phyloP scores from a whole-genome alignment of 2,113 vertebrate genomes.

The Antechinus flavipes region DNA sequence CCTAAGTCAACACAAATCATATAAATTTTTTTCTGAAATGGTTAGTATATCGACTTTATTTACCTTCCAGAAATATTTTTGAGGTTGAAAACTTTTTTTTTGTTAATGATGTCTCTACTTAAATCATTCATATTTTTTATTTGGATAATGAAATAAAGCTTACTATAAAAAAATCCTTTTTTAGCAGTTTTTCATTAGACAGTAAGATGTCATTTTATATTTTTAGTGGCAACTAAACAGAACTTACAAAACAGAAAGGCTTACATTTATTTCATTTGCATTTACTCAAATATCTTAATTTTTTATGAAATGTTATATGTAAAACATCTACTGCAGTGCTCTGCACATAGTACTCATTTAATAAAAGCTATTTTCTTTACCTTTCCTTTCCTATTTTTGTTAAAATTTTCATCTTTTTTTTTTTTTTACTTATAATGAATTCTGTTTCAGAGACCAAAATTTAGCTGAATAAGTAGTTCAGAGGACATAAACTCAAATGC shows the following conservation, averaged over 20 bases:
- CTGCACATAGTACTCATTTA: neutral
- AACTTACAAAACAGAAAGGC: slow-evolving; percentile 46
- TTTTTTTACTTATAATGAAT: slow-evolving; percentile 21
- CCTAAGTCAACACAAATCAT: too few relatives aligned
- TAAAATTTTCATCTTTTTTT: slow-evolving; percentile 35
- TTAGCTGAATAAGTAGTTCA: slow-evolving; percentile 43
- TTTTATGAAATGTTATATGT: neutral
- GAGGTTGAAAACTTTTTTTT: neutral
- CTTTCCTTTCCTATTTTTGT: neutral
- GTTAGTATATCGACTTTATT: neutral
- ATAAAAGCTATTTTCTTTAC: neutral
- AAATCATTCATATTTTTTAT: slow-evolving; percentile 22
- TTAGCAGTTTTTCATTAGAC: slow-evolving; percentile 47
- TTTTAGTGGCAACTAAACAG: slow-evolving; percentile 20
- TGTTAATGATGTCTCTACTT: neutral
- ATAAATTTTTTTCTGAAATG: neutral
- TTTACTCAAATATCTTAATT: slow-evolving; percentile 39
- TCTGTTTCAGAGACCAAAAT: slow-evolving; percentile 33
- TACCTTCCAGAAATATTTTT: neutral
- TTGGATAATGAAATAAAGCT: neutral
- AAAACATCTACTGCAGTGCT: neutral
- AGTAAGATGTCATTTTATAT: slow-evolving; percentile 47
- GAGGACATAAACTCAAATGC: neutral
- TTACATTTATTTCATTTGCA: slow-evolving; percentile 40
- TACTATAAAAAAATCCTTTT: slow-evolving; percentile 37